phyloP scores from a whole-genome alignment of 1,140 invertebrate species.

The Harpegnathos saltator region DNA sequence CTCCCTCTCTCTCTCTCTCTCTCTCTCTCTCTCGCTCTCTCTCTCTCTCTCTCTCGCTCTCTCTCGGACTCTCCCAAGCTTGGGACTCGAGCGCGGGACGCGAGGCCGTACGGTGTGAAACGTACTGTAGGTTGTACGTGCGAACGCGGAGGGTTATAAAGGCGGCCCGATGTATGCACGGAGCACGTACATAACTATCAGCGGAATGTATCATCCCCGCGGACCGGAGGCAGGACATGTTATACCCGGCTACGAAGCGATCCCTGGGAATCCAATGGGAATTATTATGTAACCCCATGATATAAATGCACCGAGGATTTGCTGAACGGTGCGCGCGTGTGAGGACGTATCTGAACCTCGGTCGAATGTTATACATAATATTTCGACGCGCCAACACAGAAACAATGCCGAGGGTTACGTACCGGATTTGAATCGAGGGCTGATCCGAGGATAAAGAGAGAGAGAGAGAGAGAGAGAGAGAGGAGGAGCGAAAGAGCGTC shows the following conservation, averaged over 20 bases:
- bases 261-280: constrained; percentile 74
- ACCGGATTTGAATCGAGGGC: constrained; percentile 12
- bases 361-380: constrained; percentile 37
- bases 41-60: background rate
- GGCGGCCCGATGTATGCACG: constrained; percentile 66
- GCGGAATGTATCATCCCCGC: constrained; percentile 75
- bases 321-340: constrained; percentile 23
- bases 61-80: background rate
- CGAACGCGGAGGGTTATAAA: constrained; percentile 68
- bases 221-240: constrained; percentile 69
- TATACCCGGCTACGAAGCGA: constrained; percentile 72
- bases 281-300: constrained; percentile 76
- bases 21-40: background rate
- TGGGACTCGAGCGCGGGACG: constrained; percentile 37
- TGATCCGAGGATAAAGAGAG: too few species aligned
- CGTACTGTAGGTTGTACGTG: constrained; percentile 66
- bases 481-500: too few species aligned
- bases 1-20: constrained; percentile 1
- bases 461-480: too few species aligned
- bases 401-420: constrained; percentile 5
- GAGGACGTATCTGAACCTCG: background rate
- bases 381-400: background rate
- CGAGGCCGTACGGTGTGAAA: constrained; percentile 61
- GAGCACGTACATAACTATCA: constrained; percentile 73
- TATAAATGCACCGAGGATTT: constrained; percentile 73